Conservation (phyloP, 1,140 invertebrate genomes). For the Potamilus streckersoni region DNA sequence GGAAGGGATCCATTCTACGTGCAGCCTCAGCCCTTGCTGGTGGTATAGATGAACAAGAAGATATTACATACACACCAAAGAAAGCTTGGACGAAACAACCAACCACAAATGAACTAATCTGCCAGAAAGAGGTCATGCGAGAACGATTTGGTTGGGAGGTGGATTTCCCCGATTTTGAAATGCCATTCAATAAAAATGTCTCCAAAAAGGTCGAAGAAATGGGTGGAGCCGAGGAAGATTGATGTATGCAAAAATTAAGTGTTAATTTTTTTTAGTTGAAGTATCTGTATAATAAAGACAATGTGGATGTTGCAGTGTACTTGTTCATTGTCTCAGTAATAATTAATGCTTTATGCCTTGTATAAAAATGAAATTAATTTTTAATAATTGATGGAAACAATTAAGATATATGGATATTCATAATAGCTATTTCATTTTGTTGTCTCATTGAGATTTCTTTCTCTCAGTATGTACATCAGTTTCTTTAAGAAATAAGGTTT, state of each 20-base stretch:
- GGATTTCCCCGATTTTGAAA: constrained; percentile 68
- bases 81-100: constrained; percentile 65
- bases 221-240: constrained; percentile 49
- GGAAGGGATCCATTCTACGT: constrained; percentile 62
- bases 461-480: too few relatives aligned
- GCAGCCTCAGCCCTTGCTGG: constrained; percentile 64
- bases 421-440: too few relatives aligned
- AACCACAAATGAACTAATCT: constrained; percentile 58
- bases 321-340: too few relatives aligned
- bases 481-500: too few relatives aligned
- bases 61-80: constrained; percentile 62
- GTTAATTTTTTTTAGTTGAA: too few relatives aligned
- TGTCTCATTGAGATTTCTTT: too few relatives aligned
- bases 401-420: too few relatives aligned
- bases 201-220: constrained; percentile 43
- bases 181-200: constrained; percentile 68
- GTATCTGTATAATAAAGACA: too few relatives aligned
- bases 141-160: constrained; percentile 66
- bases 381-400: too few relatives aligned
- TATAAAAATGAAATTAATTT: too few relatives aligned
- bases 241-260: not conserved
- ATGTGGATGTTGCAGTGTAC: too few relatives aligned
- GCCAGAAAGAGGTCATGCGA: constrained; percentile 47
- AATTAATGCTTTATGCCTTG: too few relatives aligned
- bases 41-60: constrained; percentile 61